Conservation (phyloP, 2,113 vertebrate genomes). For the Sturnus vulgaris region DNA sequence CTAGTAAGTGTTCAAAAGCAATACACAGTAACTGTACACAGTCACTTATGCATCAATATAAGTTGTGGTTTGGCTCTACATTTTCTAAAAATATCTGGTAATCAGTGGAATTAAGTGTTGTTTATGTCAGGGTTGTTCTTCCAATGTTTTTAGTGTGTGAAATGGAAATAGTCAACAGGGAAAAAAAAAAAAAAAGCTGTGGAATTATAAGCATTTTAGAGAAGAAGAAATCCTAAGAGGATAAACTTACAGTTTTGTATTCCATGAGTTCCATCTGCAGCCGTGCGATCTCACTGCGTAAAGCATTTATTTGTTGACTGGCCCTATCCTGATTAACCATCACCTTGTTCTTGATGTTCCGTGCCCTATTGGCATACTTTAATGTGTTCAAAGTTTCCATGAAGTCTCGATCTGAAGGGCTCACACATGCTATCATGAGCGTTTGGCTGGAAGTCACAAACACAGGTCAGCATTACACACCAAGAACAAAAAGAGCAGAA, state of each 20-base stretch:
- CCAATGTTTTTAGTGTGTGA: background rate
- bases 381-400: slow-evolving; percentile 97
- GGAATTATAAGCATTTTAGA: background rate
- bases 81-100: background rate
- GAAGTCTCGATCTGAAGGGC: slow-evolving; percentile 96
- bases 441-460: slow-evolving; percentile 84
- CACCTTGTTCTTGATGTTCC: slow-evolving; percentile 99
- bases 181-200: background rate
- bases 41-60: background rate
- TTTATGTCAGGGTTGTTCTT: background rate
- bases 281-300: slow-evolving; percentile 90
- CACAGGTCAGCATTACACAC: background rate
- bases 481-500: background rate
- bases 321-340: slow-evolving; percentile 94
- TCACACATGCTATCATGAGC: slow-evolving; percentile 96
- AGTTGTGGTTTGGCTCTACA: background rate
- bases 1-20: background rate
- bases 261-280: slow-evolving; percentile 98
- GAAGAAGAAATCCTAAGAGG: background rate
- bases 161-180: background rate
- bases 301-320: slow-evolving; percentile 92
- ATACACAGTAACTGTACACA: background rate
- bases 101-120: background rate
- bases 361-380: slow-evolving; percentile 94
- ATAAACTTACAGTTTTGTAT: slow-evolving; percentile 87